Evolutionary conservation across 2,113 vertebrate genomes (phyloP).

Genomic region (Cheirogaleus medius): DNA sequence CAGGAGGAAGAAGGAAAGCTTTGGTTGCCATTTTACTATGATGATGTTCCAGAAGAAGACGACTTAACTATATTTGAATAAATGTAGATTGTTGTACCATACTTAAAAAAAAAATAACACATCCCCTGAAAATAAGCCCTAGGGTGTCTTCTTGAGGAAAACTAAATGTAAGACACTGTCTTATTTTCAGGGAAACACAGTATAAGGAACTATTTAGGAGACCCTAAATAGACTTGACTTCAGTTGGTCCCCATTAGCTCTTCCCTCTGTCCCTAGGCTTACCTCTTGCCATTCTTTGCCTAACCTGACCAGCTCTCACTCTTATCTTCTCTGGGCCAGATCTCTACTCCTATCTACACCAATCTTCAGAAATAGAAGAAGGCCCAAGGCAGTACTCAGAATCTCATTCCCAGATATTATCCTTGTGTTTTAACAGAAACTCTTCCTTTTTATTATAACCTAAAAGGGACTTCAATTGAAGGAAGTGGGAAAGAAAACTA

Average conservation of each 20-base stretch:
- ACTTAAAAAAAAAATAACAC: too few relatives aligned
- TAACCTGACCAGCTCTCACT: not conserved
- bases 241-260: not conserved
- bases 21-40: too few relatives aligned
- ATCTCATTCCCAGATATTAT: not conserved
- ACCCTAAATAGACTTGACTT: not conserved
- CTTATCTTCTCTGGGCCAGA: not conserved
- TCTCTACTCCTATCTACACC: not conserved
- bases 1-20: too few relatives aligned
- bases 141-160: too few relatives aligned
- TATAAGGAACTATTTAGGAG: not conserved
- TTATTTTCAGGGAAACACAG: too few relatives aligned
- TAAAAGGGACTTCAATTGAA: not conserved
- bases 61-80: too few relatives aligned
- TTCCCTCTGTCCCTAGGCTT: not conserved
- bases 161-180: too few relatives aligned
- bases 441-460: not conserved
- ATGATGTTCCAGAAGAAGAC: too few relatives aligned
- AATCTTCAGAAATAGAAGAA: not conserved
- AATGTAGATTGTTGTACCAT: too few relatives aligned
- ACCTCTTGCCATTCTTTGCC: not conserved
- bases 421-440: not conserved
- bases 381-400: not conserved
- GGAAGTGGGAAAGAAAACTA: not conserved
- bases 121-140: too few relatives aligned